Conservation (phyloP, 1,140 invertebrate genomes). For the Doryteuthis pealeii region DNA sequence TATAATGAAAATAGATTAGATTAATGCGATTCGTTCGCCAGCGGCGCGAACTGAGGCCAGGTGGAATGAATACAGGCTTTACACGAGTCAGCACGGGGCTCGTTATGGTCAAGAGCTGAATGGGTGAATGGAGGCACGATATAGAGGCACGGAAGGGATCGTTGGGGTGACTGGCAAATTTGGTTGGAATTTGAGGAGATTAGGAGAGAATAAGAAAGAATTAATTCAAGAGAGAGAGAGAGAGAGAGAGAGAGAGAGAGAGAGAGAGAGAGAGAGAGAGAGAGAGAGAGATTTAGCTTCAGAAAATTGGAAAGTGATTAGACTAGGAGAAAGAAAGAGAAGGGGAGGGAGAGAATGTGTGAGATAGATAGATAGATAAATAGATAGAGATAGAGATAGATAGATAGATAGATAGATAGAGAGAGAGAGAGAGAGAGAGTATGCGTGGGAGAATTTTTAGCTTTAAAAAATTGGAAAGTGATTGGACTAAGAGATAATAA, state of each 20-base stretch:
- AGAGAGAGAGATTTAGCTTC: not conserved
- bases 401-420: too few relatives aligned
- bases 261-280: not conserved
- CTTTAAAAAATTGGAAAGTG: too few relatives aligned
- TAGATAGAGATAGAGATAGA: too few relatives aligned
- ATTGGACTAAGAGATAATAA: too few relatives aligned
- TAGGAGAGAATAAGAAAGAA: not conserved
- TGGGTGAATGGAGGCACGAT: too few relatives aligned
- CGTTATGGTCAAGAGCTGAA: too few relatives aligned
- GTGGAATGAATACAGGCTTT: not conserved
- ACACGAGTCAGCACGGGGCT: not conserved
- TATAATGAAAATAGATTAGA: constrained; percentile 6
- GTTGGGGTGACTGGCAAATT: too few relatives aligned
- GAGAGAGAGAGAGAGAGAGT: too few relatives aligned
- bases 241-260: not conserved
- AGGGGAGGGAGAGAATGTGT: not conserved
- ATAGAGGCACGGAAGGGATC: too few relatives aligned
- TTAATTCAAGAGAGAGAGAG: not conserved
- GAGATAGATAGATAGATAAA: too few relatives aligned
- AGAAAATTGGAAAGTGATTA: not conserved
- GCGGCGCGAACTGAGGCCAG: not conserved
- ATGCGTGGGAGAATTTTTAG: too few relatives aligned
- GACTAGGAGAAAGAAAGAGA: not conserved
- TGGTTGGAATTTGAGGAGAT: too few relatives aligned
- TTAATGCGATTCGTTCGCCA: not conserved